phyloP scores from a whole-genome alignment of 64 coral and sea anemone species.

The Cladopsammia gracilis region DNA sequence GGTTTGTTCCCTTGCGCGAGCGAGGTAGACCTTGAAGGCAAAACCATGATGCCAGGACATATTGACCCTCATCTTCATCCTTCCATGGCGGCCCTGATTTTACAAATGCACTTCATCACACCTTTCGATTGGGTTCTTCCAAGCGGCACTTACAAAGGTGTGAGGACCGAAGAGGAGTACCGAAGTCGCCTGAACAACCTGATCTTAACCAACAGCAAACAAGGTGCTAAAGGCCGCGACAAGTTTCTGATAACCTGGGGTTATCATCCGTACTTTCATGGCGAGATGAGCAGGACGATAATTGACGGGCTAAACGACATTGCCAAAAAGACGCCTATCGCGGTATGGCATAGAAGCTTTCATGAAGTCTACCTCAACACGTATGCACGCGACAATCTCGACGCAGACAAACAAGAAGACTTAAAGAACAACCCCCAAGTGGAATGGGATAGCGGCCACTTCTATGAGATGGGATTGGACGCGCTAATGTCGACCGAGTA shows the following conservation, averaged over 20 bases:
- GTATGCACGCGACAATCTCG: not conserved
- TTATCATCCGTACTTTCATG: conserved; percentile 33
- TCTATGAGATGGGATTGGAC: conserved; percentile 27
- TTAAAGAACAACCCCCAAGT: conserved; percentile 26
- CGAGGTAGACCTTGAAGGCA: conserved; percentile 12
- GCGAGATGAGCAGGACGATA: not conserved
- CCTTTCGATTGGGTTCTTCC: conserved; percentile 49
- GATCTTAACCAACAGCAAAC: not conserved
- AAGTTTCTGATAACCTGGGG: conserved; percentile 34
- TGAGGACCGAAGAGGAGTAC: not conserved
- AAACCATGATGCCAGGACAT: conserved; percentile 46
- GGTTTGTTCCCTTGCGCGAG: not conserved
- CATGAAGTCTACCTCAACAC: conserved; percentile 31
- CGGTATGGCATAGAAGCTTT: conserved; percentile 38
- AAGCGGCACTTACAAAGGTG: not conserved
- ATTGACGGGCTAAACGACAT: not conserved
- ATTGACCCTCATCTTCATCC: conserved; percentile 60
- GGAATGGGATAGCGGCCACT: not conserved
- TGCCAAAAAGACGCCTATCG: not conserved
- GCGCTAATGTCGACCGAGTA: not conserved
- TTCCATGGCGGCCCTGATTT: conserved; percentile 28
- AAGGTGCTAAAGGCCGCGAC: not conserved
- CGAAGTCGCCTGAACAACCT: not conserved
- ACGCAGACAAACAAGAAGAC: not conserved
- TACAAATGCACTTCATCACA: conserved; percentile 28